A percentile compares a stretch with the other conserved stretches of the same genome.
These are phyloP conservation scores for Agrilus biguttatus DNA, from an alignment of 2,888 invertebrate species.

Conservation along the genomic window DNA sequence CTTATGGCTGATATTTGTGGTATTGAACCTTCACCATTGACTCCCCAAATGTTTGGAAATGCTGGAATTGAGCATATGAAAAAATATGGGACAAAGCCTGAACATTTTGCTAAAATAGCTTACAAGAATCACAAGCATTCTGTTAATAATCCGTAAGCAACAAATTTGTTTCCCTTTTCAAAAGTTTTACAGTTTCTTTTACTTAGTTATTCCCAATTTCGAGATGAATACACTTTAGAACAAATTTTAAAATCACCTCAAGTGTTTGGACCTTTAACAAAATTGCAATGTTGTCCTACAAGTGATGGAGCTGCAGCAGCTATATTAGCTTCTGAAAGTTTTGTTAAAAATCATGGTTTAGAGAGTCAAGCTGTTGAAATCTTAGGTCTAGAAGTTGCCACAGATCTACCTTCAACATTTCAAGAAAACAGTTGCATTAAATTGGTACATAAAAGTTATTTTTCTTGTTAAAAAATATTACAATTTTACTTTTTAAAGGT, in stretches of 20 bases:
- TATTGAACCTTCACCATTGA: conserved; percentile 69
- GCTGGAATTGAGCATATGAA: conserved; percentile 94
- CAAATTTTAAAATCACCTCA: conserved; percentile 79
- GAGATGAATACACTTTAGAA: conserved; percentile 78
- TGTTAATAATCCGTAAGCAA: conserved; percentile 75
- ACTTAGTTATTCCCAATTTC: conserved; percentile 77
- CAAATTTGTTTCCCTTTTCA: conserved; percentile 3
- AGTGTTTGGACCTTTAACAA: conserved; percentile 85
- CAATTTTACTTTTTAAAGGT: conserved; percentile 31
- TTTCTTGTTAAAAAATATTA: not conserved
- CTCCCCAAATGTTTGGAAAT: conserved; percentile 93
- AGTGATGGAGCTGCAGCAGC: conserved; percentile 97
- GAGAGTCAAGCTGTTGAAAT: conserved; percentile 88
- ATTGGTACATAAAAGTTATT: conserved; percentile 36
- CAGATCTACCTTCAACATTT: conserved; percentile 80
- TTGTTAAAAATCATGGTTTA: conserved; percentile 69
- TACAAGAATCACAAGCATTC: conserved; percentile 97
- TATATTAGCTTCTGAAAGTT: conserved; percentile 80
- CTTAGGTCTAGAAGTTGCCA: conserved; percentile 91
- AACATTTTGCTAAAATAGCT: conserved; percentile 95
- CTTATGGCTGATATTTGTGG: conserved; percentile 74
- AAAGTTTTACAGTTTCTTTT: conserved; percentile 5
- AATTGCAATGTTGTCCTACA: conserved; percentile 95
- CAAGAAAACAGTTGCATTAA: conserved; percentile 66
- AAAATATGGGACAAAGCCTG: conserved; percentile 82